Evolutionary conservation across 2,888 invertebrate genomes (phyloP).

Genomic region (Apeira syringaria): DNA sequence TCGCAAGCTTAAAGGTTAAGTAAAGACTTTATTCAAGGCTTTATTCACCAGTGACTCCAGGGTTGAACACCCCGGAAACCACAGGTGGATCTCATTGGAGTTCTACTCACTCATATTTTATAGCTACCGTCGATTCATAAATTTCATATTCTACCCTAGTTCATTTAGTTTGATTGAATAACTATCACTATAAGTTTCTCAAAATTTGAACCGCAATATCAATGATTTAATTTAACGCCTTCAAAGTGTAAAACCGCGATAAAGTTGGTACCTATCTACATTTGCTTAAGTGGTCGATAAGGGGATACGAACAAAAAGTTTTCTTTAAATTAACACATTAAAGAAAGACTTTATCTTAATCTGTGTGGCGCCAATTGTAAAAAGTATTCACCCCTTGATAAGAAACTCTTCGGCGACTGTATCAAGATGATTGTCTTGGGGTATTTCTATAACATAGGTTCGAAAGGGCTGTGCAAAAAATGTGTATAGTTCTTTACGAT

Average conservation of each 20-base stretch:
- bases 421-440: constrained; percentile 64
- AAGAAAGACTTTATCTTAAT: constrained; percentile 73
- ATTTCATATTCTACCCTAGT: no score
- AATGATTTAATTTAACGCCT: constrained; percentile 62
- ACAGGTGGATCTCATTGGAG: no score
- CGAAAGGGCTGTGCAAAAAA: constrained; percentile 47
- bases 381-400: constrained; percentile 72
- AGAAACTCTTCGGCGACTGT: constrained; percentile 59
- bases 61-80: no score
- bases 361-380: constrained; percentile 78
- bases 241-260: constrained; percentile 72
- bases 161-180: no score
- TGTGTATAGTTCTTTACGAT: constrained; percentile 28
- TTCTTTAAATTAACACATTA: constrained; percentile 82
- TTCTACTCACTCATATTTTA: constrained; percentile 6
- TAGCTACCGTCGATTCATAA: no score
- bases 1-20: no score
- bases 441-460: constrained; percentile 58
- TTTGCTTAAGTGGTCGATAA: constrained; percentile 77
- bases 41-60: no score
- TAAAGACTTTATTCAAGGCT: no score
- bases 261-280: constrained; percentile 54
- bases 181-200: constrained; percentile 1
- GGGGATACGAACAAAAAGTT: constrained; percentile 50
- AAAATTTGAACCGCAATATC: constrained; percentile 29